phyloP scores from a whole-genome alignment of 2,113 vertebrate genomes.

The Sinocyclocheilus rhinocerous region DNA sequence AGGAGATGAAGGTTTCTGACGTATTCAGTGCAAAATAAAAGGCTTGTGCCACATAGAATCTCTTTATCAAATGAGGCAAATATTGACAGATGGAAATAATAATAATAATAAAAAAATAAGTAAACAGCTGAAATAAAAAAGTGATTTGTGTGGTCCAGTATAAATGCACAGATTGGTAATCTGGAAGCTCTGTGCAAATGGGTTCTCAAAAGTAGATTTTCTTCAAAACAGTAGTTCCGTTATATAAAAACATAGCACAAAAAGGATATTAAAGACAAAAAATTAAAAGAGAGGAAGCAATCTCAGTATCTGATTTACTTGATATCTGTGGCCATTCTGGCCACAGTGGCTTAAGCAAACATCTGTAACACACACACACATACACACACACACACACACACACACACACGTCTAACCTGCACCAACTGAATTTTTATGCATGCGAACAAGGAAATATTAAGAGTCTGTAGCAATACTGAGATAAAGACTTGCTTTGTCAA shows the following conservation, averaged over 20 bases:
- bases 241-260: conserved; percentile 50
- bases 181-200: conserved; percentile 52
- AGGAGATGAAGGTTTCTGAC: conserved; percentile 79
- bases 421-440: not conserved
- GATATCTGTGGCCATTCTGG: conserved; percentile 34
- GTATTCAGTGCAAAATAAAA: conserved; percentile 86
- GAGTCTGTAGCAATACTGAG: no score
- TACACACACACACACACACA: not conserved
- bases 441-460: not conserved
- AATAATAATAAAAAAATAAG: conserved; percentile 57
- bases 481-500: no score
- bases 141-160: conserved; percentile 51
- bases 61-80: conserved; percentile 67
- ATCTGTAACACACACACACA: conserved; percentile 50
- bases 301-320: conserved; percentile 27
- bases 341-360: conserved; percentile 56
- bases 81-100: conserved; percentile 73
- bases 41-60: conserved; percentile 75
- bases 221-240: conserved; percentile 59
- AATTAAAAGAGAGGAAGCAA: conserved; percentile 33
- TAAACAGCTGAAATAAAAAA: conserved; percentile 40
- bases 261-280: conserved; percentile 46
- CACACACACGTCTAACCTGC: not conserved
- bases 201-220: conserved; percentile 48
- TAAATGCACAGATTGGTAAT: conserved; percentile 51